These are phyloP conservation scores for Tragelaphus strepsiceros DNA, from an alignment of 2,113 vertebrate species.

Conservation along the genomic window DNA sequence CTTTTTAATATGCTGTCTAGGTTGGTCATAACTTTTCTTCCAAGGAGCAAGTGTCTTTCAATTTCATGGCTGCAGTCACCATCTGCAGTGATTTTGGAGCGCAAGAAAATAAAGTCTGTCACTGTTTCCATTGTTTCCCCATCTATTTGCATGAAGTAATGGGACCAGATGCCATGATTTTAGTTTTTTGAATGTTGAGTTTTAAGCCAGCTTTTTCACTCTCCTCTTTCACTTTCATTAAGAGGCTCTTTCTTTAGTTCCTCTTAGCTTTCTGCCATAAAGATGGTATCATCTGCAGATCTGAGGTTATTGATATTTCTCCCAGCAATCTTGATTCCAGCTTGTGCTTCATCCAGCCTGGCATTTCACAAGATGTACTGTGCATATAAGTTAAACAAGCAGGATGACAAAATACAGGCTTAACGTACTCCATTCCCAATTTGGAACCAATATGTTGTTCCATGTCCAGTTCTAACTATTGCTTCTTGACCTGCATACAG, in stretches of 20 bases:
- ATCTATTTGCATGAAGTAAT: not conserved
- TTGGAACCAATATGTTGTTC: not conserved
- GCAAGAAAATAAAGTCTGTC: not conserved
- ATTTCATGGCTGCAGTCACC: not conserved
- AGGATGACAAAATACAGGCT: not conserved
- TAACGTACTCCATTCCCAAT: rapidly evolving
- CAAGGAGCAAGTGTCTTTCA: not conserved
- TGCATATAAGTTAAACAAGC: not conserved
- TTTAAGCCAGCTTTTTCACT: not conserved
- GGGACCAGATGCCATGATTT: not conserved
- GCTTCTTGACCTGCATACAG: not conserved
- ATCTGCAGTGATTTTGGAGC: not conserved
- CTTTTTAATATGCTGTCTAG: not conserved
- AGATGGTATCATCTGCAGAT: not conserved
- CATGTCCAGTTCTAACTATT: not conserved
- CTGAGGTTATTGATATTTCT: not conserved
- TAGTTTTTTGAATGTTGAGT: not conserved
- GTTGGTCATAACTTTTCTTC: not conserved
- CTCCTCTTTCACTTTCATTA: not conserved
- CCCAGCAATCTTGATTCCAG: not conserved
- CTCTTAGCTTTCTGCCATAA: not conserved
- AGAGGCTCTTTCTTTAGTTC: not conserved
- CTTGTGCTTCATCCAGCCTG: not conserved
- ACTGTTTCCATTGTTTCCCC: not conserved
- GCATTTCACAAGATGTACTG: not conserved